Conservation (phyloP, 2,888 invertebrate species). For the Cremastinae sp. region DNA sequence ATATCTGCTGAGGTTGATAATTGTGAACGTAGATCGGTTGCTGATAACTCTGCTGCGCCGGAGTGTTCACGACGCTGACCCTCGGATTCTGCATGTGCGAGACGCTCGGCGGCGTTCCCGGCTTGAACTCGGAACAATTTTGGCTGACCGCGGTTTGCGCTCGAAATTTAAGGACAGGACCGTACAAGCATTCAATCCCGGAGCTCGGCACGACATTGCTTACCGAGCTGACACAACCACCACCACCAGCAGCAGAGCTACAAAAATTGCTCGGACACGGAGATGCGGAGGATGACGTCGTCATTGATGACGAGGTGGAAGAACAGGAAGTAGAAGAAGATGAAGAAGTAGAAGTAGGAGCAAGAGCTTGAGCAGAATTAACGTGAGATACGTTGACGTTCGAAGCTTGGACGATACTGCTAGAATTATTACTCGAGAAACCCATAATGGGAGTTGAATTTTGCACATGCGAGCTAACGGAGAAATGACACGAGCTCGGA, state of each 20-base stretch:
- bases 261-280: constrained; percentile 52
- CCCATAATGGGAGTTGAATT: constrained; percentile 57
- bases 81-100: constrained; percentile 68
- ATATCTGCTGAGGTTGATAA: constrained; percentile 74
- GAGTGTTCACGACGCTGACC: constrained; percentile 65
- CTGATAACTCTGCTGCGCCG: constrained; percentile 65
- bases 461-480: constrained; percentile 60
- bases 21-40: constrained; percentile 72
- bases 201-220: constrained; percentile 62
- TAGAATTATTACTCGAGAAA: constrained; percentile 44
- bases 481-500: constrained; percentile 55
- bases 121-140: constrained; percentile 63
- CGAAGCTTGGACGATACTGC: constrained; percentile 33
- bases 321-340: not conserved
- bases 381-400: constrained; percentile 19
- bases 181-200: constrained; percentile 74
- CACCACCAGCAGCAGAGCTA: constrained; percentile 47
- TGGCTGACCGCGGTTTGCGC: constrained; percentile 69
- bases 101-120: constrained; percentile 61
- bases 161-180: constrained; percentile 78
- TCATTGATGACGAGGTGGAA: constrained; percentile 1
- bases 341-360: not conserved
- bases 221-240: constrained; percentile 61
- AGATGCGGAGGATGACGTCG: constrained; percentile 50
- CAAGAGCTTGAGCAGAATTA: constrained; percentile 5